phyloP scores from a whole-genome alignment of 2,113 vertebrate genomes.

The Podiceps cristatus region DNA sequence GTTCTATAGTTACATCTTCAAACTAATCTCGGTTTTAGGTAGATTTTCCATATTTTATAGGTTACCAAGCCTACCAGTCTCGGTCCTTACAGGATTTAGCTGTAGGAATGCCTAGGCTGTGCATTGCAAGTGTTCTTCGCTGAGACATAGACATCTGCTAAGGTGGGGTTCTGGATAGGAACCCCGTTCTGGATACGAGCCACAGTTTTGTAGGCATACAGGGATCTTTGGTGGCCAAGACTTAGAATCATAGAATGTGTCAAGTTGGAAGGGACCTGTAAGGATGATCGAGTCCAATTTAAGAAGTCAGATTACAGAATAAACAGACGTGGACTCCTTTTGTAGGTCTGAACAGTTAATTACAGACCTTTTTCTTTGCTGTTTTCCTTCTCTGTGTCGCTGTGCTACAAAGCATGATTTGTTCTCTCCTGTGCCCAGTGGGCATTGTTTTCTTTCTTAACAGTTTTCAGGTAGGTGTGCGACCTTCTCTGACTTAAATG shows the following conservation, averaged over 20 bases:
- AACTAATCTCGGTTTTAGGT: neutral
- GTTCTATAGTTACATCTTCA: neutral
- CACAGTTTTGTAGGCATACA: accelerated
- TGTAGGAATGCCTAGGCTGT: neutral
- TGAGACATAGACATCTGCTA: neutral
- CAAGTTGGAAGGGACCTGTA: neutral
- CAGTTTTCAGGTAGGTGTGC: neutral
- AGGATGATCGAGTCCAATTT: neutral
- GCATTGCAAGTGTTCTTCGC: neutral
- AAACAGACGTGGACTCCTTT: neutral
- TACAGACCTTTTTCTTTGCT: neutral
- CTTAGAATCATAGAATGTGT: neutral
- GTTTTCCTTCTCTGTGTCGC: neutral
- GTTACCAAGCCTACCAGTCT: neutral
- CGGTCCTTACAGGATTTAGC: neutral
- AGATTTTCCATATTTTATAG: neutral
- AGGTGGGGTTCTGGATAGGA: neutral
- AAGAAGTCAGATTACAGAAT: neutral
- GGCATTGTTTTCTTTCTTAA: neutral
- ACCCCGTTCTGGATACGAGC: neutral
- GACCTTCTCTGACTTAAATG: neutral
- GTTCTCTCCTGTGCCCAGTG: neutral
- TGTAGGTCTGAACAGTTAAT: neutral
- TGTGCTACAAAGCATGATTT: neutral
- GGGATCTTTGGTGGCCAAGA: neutral